A percentile compares a stretch with the other conserved stretches of the same genome.
Evolutionary conservation across 1,140 invertebrate genomes (phyloP).

Genomic region (Psilanteris sp.): DNA sequence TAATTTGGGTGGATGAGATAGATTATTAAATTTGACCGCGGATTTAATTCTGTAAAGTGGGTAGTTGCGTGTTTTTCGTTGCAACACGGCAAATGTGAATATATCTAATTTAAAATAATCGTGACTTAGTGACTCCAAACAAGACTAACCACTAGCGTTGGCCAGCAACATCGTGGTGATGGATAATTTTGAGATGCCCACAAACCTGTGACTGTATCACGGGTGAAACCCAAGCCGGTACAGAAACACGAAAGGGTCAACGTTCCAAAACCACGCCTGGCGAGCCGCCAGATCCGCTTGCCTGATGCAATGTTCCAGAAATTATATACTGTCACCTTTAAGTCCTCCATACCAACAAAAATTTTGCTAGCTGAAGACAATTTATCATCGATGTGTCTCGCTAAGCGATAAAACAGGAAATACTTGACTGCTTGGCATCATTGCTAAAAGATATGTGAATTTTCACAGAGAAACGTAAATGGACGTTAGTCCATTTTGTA

Average conservation of each 20-base stretch:
- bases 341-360: slow-evolving; percentile 50
- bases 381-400: slow-evolving; percentile 46
- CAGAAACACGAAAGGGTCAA: slow-evolving; percentile 65
- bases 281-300: slow-evolving; percentile 64
- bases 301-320: slow-evolving; percentile 62
- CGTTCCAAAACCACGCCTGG: slow-evolving; percentile 67
- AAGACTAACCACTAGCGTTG: slow-evolving; percentile 25
- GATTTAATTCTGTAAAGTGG: neutral
- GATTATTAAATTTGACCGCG: too few species aligned
- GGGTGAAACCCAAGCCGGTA: slow-evolving; percentile 39
- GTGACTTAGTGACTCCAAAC: slow-evolving; percentile 27
- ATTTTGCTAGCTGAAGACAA: slow-evolving; percentile 25
- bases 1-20: too few species aligned
- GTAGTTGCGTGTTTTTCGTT: neutral
- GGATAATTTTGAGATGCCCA: slow-evolving; percentile 51
- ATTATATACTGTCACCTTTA: slow-evolving; percentile 70
- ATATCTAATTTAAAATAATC: slow-evolving; percentile 48
- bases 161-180: slow-evolving; percentile 43
- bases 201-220: slow-evolving; percentile 30
- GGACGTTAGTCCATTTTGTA: slow-evolving; percentile 20
- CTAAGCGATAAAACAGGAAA: slow-evolving; percentile 48
- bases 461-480: slow-evolving; percentile 21
- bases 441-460: slow-evolving; percentile 37
- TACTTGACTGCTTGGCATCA: slow-evolving; percentile 43
- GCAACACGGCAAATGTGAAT: slow-evolving; percentile 27